Conservation (phyloP, 2,113 vertebrate species). For the Synodontis membranacea region DNA sequence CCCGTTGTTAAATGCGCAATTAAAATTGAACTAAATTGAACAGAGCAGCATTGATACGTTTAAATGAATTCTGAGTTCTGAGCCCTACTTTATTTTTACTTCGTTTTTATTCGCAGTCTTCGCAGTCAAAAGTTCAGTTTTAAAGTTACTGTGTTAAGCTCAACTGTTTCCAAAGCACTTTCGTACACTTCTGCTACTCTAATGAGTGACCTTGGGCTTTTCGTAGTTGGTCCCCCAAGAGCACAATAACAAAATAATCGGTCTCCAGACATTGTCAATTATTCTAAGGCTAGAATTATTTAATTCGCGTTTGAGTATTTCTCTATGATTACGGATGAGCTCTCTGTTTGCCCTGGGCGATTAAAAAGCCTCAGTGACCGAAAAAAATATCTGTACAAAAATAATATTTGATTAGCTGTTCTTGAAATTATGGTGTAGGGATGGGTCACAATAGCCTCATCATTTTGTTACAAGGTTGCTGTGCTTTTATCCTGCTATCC, state of each 20-base stretch:
- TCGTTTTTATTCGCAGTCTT: background rate
- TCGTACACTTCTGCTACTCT: background rate
- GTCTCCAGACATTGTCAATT: background rate
- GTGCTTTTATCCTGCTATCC: background rate
- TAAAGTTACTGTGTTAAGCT: background rate
- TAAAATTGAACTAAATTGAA: too few species aligned
- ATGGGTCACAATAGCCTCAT: background rate
- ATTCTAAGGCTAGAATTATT: conserved; percentile 25
- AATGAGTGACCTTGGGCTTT: conserved; percentile 28
- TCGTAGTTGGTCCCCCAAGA: background rate
- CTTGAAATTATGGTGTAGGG: background rate
- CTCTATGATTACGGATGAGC: conserved; percentile 19
- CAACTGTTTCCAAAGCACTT: conserved; percentile 10
- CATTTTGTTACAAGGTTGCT: conserved; percentile 3
- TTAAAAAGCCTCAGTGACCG: background rate
- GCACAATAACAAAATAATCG: conserved; percentile 17
- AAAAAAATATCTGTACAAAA: background rate
- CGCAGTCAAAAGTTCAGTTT: conserved; percentile 1
- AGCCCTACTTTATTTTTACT: background rate
- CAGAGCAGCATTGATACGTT: background rate
- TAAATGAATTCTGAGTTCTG: background rate
- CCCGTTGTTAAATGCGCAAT: too few species aligned
- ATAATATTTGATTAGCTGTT: conserved; percentile 20
- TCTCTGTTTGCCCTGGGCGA: background rate
- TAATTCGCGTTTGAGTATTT: conserved; percentile 19